Evolutionary conservation across 1,140 invertebrate species (phyloP).

Genomic region (Paracyclopina nana): DNA sequence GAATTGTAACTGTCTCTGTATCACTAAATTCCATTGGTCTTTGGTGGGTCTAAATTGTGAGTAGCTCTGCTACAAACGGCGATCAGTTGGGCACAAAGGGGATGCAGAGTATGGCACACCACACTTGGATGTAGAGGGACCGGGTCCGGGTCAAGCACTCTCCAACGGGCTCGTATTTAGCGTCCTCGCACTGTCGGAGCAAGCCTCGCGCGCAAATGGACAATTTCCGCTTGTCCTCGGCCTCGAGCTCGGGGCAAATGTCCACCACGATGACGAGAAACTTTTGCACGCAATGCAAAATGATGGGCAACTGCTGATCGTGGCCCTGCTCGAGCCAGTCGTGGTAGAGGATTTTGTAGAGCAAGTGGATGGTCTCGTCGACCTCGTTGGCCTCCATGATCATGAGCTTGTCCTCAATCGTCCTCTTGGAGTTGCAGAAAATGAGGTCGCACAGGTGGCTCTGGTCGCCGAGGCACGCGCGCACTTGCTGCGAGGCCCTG

Average conservation of each 20-base stretch:
- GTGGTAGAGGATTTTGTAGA: background rate
- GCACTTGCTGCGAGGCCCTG: background rate
- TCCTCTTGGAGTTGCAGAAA: background rate
- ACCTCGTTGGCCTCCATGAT: background rate
- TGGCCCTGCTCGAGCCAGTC: background rate
- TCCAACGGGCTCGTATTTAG: background rate
- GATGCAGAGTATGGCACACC: slow-evolving; percentile 1
- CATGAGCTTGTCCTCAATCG: background rate
- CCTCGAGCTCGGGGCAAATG: background rate
- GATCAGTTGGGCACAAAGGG: too few relatives aligned
- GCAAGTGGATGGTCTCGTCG: background rate
- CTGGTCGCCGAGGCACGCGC: background rate
- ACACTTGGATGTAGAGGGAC: slow-evolving; percentile 1
- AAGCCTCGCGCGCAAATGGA: background rate
- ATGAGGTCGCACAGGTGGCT: background rate
- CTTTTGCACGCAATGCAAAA: background rate
- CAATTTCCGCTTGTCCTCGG: background rate
- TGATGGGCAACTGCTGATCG: background rate
- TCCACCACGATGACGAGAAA: background rate
- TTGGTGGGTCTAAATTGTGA: too few relatives aligned
- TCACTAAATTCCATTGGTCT: too few relatives aligned
- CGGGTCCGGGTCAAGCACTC: background rate
- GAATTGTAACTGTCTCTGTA: too few relatives aligned
- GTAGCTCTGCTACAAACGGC: too few relatives aligned
- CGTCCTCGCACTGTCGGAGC: background rate